Conservation (phyloP, 2,888 invertebrate species). For the Aphrophora alni region DNA sequence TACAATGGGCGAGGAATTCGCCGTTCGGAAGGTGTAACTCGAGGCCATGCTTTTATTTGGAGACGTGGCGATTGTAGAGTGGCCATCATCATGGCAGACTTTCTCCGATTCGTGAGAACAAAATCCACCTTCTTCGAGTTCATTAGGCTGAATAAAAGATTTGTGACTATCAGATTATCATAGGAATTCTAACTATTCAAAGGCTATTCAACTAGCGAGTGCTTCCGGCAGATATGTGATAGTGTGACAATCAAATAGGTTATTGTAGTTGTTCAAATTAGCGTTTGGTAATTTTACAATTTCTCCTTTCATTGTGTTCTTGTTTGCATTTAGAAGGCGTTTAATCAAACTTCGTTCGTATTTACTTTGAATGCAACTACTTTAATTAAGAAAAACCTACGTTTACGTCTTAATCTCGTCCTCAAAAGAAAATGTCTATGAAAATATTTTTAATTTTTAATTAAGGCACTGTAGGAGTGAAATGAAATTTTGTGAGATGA, state of each 20-base stretch:
- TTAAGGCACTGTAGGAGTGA: too few species aligned
- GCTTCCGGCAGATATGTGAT: background rate
- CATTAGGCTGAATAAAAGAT: background rate
- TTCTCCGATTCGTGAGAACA: conserved; percentile 9
- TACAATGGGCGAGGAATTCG: background rate
- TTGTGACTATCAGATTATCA: background rate
- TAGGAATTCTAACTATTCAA: background rate
- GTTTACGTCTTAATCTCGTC: too few species aligned
- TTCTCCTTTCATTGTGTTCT: background rate
- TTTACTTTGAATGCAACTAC: too few species aligned
- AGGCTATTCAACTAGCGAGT: background rate
- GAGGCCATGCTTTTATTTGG: background rate
- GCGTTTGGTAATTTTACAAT: background rate
- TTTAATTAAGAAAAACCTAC: too few species aligned
- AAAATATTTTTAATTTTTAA: too few species aligned
- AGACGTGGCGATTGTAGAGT: background rate
- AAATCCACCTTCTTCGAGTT: background rate
- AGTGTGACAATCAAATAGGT: background rate
- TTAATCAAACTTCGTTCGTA: too few species aligned
- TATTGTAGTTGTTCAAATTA: background rate
- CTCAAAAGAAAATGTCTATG: too few species aligned
- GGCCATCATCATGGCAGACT: background rate
- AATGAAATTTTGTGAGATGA: too few species aligned
- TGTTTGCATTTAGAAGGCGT: too few species aligned
- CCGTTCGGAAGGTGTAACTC: background rate